Evolutionary conservation across 2,888 invertebrate genomes (phyloP), one percentile per base, ranked within the genome.

Genomic region (Epicampocera succincta): DNA sequence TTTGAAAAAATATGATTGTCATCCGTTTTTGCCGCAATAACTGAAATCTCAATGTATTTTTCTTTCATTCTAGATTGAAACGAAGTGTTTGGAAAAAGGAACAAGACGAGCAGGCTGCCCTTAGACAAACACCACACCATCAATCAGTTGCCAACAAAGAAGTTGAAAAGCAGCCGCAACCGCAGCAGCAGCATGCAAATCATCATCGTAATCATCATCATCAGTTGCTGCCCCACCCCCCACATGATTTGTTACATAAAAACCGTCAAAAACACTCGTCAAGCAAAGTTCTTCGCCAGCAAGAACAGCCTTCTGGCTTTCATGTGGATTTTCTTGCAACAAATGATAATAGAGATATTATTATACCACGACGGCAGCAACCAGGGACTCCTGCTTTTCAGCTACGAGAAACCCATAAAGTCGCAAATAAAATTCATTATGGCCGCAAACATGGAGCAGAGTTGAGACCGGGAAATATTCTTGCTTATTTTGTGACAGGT

Each of bases 21-120:
- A 56, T 56, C 56, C 48, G 38, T 65, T 66, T 58, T 40, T 8
- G 17, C 42, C 15, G 38, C 3, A 68, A 38, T 52, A 38, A 33
- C 8, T 17, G 17, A 12, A 40, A 9, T 12, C 3, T 12, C 19
- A 25, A 42, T 69, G 13, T 44, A 1, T 65, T 50, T 54, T 33
- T 33, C 15, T 25, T 52, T 33, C n/a, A 48, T 61, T 71, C 15
- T 48, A 82, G 82, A 82, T 78, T 78, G 74, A 82, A 82, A 78
- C 69, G 77, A 17, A 56, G 71, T 66, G 54, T 52, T 42, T 25
- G 8, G 25, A 15, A 50, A 13, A 11, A 25, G 9, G 19, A 25
- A 1, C 2, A 40, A 46, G 8, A 50, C 46, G 8, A 40, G 3
- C 3, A 12, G 21, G 6, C n/a, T 38, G 11, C 60, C 33, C 44